Percentiles rank a stretch among this genome's conserved stretches.
Conservation (phyloP, 2,888 invertebrate genomes). For the Aleiodes alternator region DNA sequence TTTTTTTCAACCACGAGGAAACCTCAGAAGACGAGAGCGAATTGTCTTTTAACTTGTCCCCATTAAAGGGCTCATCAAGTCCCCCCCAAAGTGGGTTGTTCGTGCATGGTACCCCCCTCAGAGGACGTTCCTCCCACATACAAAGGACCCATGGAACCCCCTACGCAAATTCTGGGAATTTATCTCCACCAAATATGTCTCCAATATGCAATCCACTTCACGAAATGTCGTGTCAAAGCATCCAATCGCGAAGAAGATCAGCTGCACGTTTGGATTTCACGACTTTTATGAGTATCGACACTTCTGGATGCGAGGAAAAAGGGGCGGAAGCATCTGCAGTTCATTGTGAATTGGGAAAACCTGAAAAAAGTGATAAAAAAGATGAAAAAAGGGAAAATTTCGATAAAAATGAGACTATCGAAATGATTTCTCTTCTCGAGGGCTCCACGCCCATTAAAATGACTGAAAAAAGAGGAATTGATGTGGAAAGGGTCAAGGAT, state of each 20-base stretch:
- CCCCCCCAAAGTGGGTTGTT: slow-evolving; percentile 71
- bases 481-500: slow-evolving; percentile 51
- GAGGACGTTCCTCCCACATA: slow-evolving; percentile 56
- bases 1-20: slow-evolving; percentile 68
- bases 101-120: slow-evolving; percentile 65
- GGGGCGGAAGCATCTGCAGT: slow-evolving; percentile 42
- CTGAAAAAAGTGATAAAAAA: neutral
- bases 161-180: slow-evolving; percentile 51
- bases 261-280: slow-evolving; percentile 65
- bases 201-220: slow-evolving; percentile 63
- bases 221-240: slow-evolving; percentile 65
- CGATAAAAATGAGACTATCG: slow-evolving; percentile 45
- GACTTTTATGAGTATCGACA: slow-evolving; percentile 67
- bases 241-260: slow-evolving; percentile 61
- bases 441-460: slow-evolving; percentile 52
- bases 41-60: slow-evolving; percentile 60
- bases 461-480: slow-evolving; percentile 33
- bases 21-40: slow-evolving; percentile 61
- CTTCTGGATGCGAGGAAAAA: slow-evolving; percentile 51
- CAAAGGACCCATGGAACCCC: slow-evolving; percentile 64
- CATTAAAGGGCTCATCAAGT: slow-evolving; percentile 61
- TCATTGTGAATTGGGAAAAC: neutral
- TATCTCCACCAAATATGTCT: slow-evolving; percentile 68
- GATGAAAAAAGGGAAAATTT: neutral
- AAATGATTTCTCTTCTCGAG: slow-evolving; percentile 56